Evolutionary conservation across 2,888 invertebrate species (phyloP), one percentile per base, ranked within the genome.

Genomic region (Drosophila nigricruria): DNA sequence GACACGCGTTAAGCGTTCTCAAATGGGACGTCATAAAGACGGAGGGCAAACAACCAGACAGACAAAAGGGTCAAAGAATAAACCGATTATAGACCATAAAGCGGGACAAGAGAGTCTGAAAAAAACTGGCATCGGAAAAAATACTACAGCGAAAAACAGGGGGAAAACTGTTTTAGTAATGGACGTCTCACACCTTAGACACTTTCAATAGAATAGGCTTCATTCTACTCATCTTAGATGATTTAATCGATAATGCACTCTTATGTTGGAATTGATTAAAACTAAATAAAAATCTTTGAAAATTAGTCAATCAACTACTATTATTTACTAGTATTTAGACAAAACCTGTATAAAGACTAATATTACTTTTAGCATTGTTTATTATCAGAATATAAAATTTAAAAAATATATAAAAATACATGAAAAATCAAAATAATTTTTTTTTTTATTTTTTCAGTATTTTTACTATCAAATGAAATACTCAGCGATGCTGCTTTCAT

Each of bases 1-100:
- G 67, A 54, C 84, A 82, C 77, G 70, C 68, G 77, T 59, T 56
- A 53, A 56, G 38, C 42, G 52, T 74, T 62, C 74, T 65, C 40
- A 49, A 72, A 71, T 58, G 71, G 81, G 70, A 76, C 75, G 59
- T 61, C 54, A 74, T 58, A 53, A 69, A 68, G 54, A 58, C 23
- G 47, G 34, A 27, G 52, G 32, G n/a, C 25, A 58, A 47, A 56
- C 32, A 52, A 20, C 54, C 25, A 34, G 36, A 12, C 27, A 25
- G 47, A 36, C 0, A 47, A 6, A 18, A 16, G n/a, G 42, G 14
- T n/a, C 23, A 43, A n/a, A 20, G 23, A 20, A 18, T 34, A 20
- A 20, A 9, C 23, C 54, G 47, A 45, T 42, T 60, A 76, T 70
- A 79, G 74, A 52, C 68, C 60, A 47, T 65, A 69, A 71, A 64